Conservation (phyloP, 2,888 invertebrate genomes). For the Itoplectis maculator region DNA sequence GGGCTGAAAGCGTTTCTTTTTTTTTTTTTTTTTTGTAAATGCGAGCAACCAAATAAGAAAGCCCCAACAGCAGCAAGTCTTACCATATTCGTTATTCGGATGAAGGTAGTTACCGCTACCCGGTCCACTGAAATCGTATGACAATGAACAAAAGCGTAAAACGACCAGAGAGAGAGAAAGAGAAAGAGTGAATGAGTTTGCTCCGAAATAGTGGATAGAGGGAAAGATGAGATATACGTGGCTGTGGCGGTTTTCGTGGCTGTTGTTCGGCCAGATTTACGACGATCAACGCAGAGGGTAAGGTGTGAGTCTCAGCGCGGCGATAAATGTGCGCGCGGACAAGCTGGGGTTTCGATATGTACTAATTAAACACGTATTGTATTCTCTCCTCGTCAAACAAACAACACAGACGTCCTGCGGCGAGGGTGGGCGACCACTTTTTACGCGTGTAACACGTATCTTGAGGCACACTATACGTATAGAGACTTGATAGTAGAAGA, state of each 20-base stretch:
- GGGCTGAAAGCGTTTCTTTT: constrained; percentile 32
- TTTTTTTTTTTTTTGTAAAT: too few species aligned
- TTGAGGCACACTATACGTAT: constrained; percentile 26
- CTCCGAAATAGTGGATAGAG: constrained; percentile 29
- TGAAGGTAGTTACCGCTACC: constrained; percentile 84
- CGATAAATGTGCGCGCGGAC: not conserved
- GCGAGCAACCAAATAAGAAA: constrained; percentile 69
- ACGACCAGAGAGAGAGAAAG: constrained; percentile 66
- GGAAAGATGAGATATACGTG: constrained; percentile 42
- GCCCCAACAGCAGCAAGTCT: constrained; percentile 78
- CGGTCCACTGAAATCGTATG: constrained; percentile 84
- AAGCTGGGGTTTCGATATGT: not conserved
- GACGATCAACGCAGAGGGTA: not conserved
- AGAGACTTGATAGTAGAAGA: not conserved
- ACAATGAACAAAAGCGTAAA: constrained; percentile 81
- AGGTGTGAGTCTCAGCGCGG: not conserved
- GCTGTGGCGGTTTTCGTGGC: too few species aligned
- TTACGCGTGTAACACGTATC: constrained; percentile 14
- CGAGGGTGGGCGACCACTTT: constrained; percentile 23
- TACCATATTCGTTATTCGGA: constrained; percentile 84
- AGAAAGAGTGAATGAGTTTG: constrained; percentile 24
- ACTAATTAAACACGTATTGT: not conserved
- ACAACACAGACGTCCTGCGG: not conserved
- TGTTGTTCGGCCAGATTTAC: not conserved
- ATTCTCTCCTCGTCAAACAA: not conserved